Evolutionary conservation across 2,888 invertebrate species (phyloP).

Genomic region (Leucania comma): DNA sequence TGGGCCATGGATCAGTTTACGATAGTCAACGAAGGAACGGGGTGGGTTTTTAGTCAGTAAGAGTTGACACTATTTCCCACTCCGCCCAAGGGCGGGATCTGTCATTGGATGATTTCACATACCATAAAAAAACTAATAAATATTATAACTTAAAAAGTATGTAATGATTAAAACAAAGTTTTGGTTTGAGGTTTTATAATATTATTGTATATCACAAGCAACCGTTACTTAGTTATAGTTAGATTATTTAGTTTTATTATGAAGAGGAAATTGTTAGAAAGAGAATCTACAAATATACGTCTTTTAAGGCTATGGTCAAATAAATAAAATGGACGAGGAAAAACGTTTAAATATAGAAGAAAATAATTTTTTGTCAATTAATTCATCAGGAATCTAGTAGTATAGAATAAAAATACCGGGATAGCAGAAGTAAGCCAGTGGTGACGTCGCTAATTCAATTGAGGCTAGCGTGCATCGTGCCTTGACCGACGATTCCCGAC

Average conservation of each 20-base stretch:
- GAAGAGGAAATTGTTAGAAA: neutral
- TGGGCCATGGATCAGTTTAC: too few species aligned
- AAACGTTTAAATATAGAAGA: neutral
- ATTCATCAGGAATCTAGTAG: neutral
- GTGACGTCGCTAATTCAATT: constrained; percentile 49
- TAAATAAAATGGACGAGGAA: neutral
- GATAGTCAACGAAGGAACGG: too few species aligned
- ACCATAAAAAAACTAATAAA: too few species aligned
- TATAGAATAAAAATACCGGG: constrained; percentile 17
- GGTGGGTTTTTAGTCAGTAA: too few species aligned
- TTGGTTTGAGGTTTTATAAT: too few species aligned
- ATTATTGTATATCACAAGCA: too few species aligned
- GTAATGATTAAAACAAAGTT: too few species aligned
- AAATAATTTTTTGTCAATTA: too few species aligned
- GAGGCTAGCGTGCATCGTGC: constrained; percentile 33
- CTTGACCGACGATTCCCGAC: constrained; percentile 5
- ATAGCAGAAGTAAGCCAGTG: constrained; percentile 18
- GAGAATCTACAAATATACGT: neutral
- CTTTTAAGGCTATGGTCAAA: neutral
- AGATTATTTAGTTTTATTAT: neutral
- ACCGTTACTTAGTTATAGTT: neutral
- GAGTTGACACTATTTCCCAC: too few species aligned
- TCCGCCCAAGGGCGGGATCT: too few species aligned
- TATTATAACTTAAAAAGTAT: too few species aligned
- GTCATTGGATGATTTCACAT: too few species aligned